Evolutionary conservation across 2,113 vertebrate genomes (phyloP), one percentile per base, ranked within the genome.

Genomic region (Spea bombifrons): DNA sequence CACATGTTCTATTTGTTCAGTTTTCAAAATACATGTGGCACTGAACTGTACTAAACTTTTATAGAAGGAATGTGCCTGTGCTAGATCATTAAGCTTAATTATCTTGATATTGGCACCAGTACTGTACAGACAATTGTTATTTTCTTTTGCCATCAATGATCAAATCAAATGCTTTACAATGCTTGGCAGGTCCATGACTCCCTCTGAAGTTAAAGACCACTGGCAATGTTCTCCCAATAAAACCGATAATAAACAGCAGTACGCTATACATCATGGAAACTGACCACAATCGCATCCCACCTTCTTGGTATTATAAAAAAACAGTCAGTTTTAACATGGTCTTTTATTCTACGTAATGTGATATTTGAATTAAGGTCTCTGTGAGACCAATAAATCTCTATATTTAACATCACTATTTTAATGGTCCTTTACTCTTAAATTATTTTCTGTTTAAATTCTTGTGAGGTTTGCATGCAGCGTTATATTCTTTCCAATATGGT

Each of bases 131-230:
- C 50, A 75, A 75, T 45, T 55, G 44, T 43, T 75, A 50, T 8
- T 53, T 9, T 16, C 47, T 66, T 12, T 66, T 66, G 63, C 66
- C 49, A 68, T n/a, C 46, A 75, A 50, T 75, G 64, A 67, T 66
- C 63, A 48, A 55, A 17, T 75, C 48, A 45, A 16, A 57, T 67
- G 65, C 49, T 67, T 76, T 76, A 67, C 75, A 76, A 68, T 53
- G 13, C 50, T 53, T 76, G 50, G 75, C 66, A 68, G 75, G 43
- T 52, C 30, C 52, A 68, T 57, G 65, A 43, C 55, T 68, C 75
- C 67, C 65, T 46, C 66, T 46, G 9, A 46, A 76, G 65, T 67
- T 76, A 76, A 76, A 76, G 65, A 52, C 65, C n/a, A 57, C 7
- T 52, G 55, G 47, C 59, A 75, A 48, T 75, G 61, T 64, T 59